Evolutionary conservation across 2,888 invertebrate species (phyloP).

Genomic region (Diachrysia chrysitis): DNA sequence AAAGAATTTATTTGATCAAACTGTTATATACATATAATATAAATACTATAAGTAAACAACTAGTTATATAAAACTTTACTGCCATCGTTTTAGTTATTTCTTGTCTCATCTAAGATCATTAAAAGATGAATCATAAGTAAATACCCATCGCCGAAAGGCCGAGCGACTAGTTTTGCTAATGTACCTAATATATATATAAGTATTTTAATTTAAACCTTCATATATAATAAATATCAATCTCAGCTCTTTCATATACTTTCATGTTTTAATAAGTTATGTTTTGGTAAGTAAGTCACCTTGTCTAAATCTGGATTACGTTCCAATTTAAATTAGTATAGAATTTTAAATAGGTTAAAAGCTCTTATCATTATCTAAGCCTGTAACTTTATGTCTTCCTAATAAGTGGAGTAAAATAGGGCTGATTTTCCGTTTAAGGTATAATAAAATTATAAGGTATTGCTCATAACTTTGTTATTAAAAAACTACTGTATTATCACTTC

Average conservation of each 20-base stretch:
- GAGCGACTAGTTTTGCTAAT: constrained; percentile 10
- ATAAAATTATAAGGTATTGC: too few species aligned
- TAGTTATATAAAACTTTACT: too few species aligned
- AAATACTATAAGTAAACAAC: too few species aligned
- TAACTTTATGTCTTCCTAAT: too few species aligned
- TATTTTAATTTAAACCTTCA: constrained; percentile 21
- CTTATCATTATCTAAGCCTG: too few species aligned
- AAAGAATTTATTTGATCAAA: too few species aligned
- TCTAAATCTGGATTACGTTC: constrained; percentile 2
- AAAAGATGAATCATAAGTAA: background rate
- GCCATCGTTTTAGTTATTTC: too few species aligned
- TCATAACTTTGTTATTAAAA: background rate
- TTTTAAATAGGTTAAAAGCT: too few species aligned
- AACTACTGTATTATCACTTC: background rate
- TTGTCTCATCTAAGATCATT: background rate
- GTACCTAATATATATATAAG: constrained; percentile 17
- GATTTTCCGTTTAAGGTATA: background rate
- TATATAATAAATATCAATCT: constrained; percentile 26
- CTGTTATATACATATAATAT: too few species aligned
- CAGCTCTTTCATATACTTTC: background rate
- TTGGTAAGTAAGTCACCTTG: too few species aligned
- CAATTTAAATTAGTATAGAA: background rate
- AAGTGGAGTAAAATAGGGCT: background rate
- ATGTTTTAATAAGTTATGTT: constrained; percentile 16
- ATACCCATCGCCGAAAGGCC: background rate